A percentile compares a stretch with the other conserved stretches of the same genome.
These are phyloP conservation scores for Heliconius cydno DNA, from an alignment of 2,888 invertebrate species.

Conservation along the genomic window DNA sequence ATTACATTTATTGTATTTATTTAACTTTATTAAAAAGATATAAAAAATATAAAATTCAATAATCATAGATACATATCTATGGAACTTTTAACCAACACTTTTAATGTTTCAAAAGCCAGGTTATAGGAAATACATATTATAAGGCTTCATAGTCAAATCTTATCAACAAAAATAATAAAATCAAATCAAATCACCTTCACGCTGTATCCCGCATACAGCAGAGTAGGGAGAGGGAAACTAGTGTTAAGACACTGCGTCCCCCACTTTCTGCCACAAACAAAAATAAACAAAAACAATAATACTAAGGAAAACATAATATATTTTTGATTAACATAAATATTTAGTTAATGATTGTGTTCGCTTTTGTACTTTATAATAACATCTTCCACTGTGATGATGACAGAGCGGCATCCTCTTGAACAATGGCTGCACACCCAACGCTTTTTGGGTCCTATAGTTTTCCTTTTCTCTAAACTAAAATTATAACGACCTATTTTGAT, in stretches of 20 bases:
- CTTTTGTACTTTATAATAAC: slow-evolving; percentile 53
- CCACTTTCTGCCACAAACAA: neutral
- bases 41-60: too few species aligned
- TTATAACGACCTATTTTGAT: slow-evolving; percentile 53
- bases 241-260: too few species aligned
- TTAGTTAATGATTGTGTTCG: slow-evolving; percentile 46
- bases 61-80: too few species aligned
- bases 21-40: too few species aligned
- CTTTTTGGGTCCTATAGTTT: slow-evolving; percentile 41
- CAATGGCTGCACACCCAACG: slow-evolving; percentile 52
- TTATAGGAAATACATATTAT: neutral
- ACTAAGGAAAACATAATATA: neutral
- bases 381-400: slow-evolving; percentile 52
- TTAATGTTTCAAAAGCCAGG: neutral
- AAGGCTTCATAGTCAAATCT: neutral
- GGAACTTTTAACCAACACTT: too few species aligned
- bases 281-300: neutral
- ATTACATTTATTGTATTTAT: too few species aligned
- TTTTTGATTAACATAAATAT: neutral
- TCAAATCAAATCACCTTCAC: too few species aligned
- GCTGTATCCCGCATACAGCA: too few species aligned
- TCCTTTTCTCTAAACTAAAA: slow-evolving; percentile 47
- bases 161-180: neutral
- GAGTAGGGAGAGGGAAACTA: too few species aligned
- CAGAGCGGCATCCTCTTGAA: slow-evolving; percentile 53